Evolutionary conservation across 2,888 invertebrate species (phyloP), one percentile per base, ranked within the genome.

Genomic region (Diadegma fenestrale): DNA sequence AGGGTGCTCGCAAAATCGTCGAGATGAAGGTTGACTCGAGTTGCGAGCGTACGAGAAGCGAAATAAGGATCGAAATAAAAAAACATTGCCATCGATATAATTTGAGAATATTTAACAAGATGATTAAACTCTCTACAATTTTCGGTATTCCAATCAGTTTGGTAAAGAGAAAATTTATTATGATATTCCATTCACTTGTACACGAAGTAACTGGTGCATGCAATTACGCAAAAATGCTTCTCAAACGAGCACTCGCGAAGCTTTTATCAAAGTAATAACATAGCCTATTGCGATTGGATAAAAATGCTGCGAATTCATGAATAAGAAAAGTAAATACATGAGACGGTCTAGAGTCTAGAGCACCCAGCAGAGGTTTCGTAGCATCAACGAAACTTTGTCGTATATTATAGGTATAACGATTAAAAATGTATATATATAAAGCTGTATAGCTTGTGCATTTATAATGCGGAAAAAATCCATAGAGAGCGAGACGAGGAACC

Each of bases 401-500:
- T 45, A 72, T n/a, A n/a, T n/a, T n/a, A n/a, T 37, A 54, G 26
- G 54, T 41, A 8, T 41, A 22, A 66, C 87, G 88, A 91, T 91
- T 92, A 91, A 90, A 88, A 90, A 90, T 91, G 89, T 88, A 91
- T 88, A 90, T 88, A 91, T 88, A 90, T 89, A 84, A 68, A 19
- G 76, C 45, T 41, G 86, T 88, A 79, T 84, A 82, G 80, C 72
- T 77, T 90, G n/a, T n/a, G 91, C 89, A 91, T 92, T 91, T 91
- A 91, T 92, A 92, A 93, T 92, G 89, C 37, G 66, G 88, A 91
- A 91, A 89, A 93, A 91, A 92, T 92, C 92, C 89, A 92, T 92
- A 92, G 89, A 91, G 90, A 89, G 87, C 90, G 90, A 82, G 90
- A 92, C 93, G 92, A 91, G 90, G 89, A 85, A 90, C 93, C 93